Evolutionary conservation across 35 echinoderm and acorn worm species (phyloP), one percentile per base, ranked within the genome.

Genomic region (Patiria miniata): DNA sequence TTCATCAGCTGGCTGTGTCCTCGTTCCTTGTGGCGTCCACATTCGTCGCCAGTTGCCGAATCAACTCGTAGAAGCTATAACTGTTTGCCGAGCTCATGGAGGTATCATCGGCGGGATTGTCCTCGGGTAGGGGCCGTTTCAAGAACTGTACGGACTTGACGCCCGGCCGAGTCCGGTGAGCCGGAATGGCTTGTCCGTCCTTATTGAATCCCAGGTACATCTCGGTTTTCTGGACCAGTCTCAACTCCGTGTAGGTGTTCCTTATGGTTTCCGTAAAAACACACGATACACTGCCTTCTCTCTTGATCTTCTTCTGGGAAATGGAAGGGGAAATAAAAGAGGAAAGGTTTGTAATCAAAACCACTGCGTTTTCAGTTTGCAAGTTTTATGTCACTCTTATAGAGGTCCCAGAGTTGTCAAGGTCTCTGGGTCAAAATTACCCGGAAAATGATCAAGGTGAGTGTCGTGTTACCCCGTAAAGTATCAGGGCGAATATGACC

Each of bases 1-100:
- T 73, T 73, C 65, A 73, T 73, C 65, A 73, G 65, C 65, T 73
- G 65, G 26, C 65, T 73, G 65, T 73, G 26, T 73, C 34, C 23
- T 73, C 65, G 19, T 73, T 4, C 42, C 42, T 73, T 26, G 65
- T 32, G 34, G 65, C 23, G 26, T 73, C 65, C 14, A 14, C 29
- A 23, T 73, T 73, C 65, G 65, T 30, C 29, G 4, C 42, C 42
- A 47, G 4, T 47, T 47, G 42, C 12, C 29, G 65, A 32, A 73
- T 73, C 34, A 73, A 73, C 34, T 15, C 19, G 65, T 73, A 30
- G 0, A 47, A 73, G 19, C 65, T 34, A 73, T 73, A 34, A 73
- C 21, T 73, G 30, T 73, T 23, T 14, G 21, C 60, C 15, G 60
- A 32, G 30, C 30, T n/a, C 21, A 68, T 68, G 60, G 65, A 34